Evolutionary conservation across 1,140 invertebrate species (phyloP), one percentile per base, ranked within the genome.

Genomic region (Octopus sinensis): DNA sequence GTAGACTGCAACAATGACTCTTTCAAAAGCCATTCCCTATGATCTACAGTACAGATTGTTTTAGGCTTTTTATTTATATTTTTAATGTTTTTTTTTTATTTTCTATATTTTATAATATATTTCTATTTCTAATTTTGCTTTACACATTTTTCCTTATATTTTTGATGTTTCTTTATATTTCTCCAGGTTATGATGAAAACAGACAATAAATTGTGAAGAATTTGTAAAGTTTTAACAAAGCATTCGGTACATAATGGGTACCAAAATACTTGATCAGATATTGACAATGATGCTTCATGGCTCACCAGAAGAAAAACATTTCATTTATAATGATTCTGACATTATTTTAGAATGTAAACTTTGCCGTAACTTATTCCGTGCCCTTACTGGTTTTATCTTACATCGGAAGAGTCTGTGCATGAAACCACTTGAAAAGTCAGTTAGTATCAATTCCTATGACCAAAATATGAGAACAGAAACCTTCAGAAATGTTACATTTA

Each of bases 291-390:
- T 77, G 30, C 76, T 77, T 51, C 76, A 77, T 77, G 76, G 76
- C 76, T 52, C 76, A 51, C 52, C 76, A 52, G 76, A 77, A 4
- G 76, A 77, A 43, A 77, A 77, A 77, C 76, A 77, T 43, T 51
- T 23, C 52, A 77, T 77, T 13, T 77, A 53, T 17, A 77, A 77
- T 43, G 76, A 77, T n/a, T 52, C 76, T 6, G 76, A 77, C 43
- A 77, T 77, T 51, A 77, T 77, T 77, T 51, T 77, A 6, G 76
- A 77, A 53, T 77, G 76, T 17, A 77, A 77, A 77, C 76, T 77
- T 4, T 77, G 76, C 13, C 13, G 76, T 6, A 53, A 77, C 17
- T 77, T 77, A 53, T 77, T 77, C 52, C 76, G 76, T 23, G 52
- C 76, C 5, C 52, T 77, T 43, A 51, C 76, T 13, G 52, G 76